A percentile compares a stretch with the other conserved stretches of the same genome.
Evolutionary conservation across 2,113 vertebrate species (phyloP).

Genomic region (Urocitellus parryii): DNA sequence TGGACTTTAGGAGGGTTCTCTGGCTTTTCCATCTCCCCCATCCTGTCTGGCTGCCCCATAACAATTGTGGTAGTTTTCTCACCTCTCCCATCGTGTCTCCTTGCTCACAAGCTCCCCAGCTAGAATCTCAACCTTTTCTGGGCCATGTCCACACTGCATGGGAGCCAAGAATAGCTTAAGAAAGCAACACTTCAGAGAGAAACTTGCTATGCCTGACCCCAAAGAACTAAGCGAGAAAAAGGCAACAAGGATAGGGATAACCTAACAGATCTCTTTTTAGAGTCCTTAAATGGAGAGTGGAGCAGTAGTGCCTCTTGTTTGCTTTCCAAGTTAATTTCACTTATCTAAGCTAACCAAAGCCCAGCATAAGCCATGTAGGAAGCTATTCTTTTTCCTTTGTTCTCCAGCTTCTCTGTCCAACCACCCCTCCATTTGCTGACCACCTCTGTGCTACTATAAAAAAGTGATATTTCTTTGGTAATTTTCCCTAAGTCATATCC

Average conservation of each 20-base stretch:
- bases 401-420: background rate
- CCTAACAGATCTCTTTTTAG: background rate
- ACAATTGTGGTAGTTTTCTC: background rate
- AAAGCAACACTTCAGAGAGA: constrained; percentile 35
- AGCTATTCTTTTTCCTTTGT: background rate
- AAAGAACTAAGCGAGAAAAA: background rate
- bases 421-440: background rate
- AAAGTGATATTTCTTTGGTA: background rate
- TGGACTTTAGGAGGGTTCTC: background rate
- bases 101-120: background rate
- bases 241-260: background rate
- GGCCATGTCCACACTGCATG: background rate
- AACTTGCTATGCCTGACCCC: background rate
- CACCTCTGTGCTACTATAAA: constrained; percentile 2
- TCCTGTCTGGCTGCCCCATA: background rate
- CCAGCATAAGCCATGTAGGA: background rate
- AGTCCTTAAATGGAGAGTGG: background rate
- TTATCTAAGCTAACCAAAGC: background rate
- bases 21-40: background rate
- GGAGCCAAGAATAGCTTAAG: background rate
- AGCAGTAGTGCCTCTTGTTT: background rate
- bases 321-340: background rate
- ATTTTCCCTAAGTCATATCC: background rate
- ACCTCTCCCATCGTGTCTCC: background rate
- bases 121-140: constrained; percentile 27